A percentile compares a stretch with the other conserved stretches of the same genome.
Conservation (phyloP, 1,140 invertebrate genomes). For the Drosophila orosa region DNA sequence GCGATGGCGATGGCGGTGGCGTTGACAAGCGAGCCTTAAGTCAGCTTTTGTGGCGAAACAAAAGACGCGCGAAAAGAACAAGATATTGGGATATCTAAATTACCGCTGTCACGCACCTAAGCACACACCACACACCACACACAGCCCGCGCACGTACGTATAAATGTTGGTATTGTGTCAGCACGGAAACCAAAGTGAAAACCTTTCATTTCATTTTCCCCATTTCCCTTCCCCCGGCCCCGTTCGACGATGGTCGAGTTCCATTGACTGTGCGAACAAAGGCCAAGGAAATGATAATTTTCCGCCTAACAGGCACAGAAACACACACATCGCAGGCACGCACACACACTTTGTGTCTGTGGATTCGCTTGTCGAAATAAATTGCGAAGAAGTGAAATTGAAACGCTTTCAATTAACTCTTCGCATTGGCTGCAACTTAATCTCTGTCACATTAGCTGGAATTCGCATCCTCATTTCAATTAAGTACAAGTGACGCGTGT, state of each 20-base stretch:
- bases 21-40: conserved; percentile 56
- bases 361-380: conserved; percentile 29
- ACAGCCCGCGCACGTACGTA: conserved; percentile 4
- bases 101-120: conserved; percentile 64
- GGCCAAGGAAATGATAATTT: conserved; percentile 76
- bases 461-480: conserved; percentile 38
- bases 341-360: conserved; percentile 7
- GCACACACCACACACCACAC: conserved; percentile 23
- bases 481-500: conserved; percentile 39
- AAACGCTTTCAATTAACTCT: conserved; percentile 57
- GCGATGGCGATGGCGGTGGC: conserved; percentile 27
- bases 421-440: conserved; percentile 19
- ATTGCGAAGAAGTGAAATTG: conserved; percentile 36
- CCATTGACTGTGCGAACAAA: conserved; percentile 72
- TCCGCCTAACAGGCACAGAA: conserved; percentile 58
- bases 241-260: conserved; percentile 13
- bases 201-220: conserved; percentile 59
- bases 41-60: conserved; percentile 60
- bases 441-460: conserved; percentile 42
- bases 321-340: conserved; percentile 5
- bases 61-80: conserved; percentile 75
- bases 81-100: conserved; percentile 71
- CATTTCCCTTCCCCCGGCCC: background rate
- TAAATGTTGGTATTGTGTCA: conserved; percentile 41
- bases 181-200: conserved; percentile 65